Conservation (phyloP, 2,888 invertebrate genomes). For the Standfussiana lucernea region DNA sequence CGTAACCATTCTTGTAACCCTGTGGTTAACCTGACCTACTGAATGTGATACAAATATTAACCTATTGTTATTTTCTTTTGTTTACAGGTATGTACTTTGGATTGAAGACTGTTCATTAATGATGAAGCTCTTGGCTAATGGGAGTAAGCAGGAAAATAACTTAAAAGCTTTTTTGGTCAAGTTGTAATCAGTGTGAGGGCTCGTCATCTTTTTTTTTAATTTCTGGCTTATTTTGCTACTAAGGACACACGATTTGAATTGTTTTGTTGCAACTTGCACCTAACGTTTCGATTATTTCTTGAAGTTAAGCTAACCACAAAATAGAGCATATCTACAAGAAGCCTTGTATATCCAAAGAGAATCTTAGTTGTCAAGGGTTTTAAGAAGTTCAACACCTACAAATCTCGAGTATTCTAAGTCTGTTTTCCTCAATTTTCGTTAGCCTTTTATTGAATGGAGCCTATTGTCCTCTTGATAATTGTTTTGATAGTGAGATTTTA, state of each 20-base stretch:
- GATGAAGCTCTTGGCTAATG: background rate
- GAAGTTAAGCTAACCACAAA: background rate
- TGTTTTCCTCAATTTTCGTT: background rate
- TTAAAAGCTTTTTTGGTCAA: background rate
- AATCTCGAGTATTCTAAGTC: background rate
- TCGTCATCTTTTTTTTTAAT: background rate
- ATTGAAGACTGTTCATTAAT: background rate
- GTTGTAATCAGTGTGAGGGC: background rate
- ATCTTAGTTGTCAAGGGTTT: background rate
- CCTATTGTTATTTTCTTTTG: conserved; percentile 50
- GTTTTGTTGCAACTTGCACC: background rate
- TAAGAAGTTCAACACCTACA: background rate
- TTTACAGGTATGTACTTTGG: conserved; percentile 67
- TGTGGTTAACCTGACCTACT: conserved; percentile 67
- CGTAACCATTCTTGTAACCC: conserved; percentile 55
- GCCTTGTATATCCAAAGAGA: background rate
- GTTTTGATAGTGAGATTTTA: no score
- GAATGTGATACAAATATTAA: conserved; percentile 55
- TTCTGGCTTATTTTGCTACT: background rate
- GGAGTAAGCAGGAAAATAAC: conserved; percentile 1
- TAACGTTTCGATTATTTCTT: background rate
- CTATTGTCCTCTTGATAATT: no score
- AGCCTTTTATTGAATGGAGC: background rate
- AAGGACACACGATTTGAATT: background rate
- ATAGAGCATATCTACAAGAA: background rate